These are phyloP conservation scores for Phocides pigmalion DNA, from an alignment of 1,140 invertebrate species.

Conservation along the genomic window DNA sequence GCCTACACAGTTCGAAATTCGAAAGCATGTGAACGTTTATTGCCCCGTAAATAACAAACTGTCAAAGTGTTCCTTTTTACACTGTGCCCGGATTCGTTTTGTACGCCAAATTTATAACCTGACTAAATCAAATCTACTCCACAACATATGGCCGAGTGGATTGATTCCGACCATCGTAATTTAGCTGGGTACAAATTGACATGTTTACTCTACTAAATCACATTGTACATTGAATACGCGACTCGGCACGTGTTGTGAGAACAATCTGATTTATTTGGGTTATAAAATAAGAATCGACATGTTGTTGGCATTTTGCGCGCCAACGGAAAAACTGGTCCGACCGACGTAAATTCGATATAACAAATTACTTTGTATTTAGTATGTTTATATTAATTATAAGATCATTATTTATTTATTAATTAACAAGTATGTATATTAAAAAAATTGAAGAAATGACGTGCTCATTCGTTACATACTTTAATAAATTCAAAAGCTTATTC, in stretches of 20 bases:
- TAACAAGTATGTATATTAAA: too few species aligned
- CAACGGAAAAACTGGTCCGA: conserved; percentile 1
- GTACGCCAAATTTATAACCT: conserved; percentile 60
- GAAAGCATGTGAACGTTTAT: conserved; percentile 29
- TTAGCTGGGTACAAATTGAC: conserved; percentile 56
- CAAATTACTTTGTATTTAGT: neutral
- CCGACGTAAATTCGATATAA: conserved; percentile 2
- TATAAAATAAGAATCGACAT: conserved; percentile 50
- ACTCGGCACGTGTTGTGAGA: conserved; percentile 34
- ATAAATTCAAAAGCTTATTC: too few species aligned
- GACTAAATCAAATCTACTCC: conserved; percentile 63
- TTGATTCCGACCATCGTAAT: conserved; percentile 49
- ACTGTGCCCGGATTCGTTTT: conserved; percentile 37
- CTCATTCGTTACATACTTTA: too few species aligned
- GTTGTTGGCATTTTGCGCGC: conserved; percentile 43
- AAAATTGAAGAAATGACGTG: too few species aligned
- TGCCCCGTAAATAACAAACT: conserved; percentile 31
- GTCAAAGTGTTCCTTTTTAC: conserved; percentile 26
- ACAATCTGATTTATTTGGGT: conserved; percentile 55
- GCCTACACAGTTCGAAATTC: conserved; percentile 36
- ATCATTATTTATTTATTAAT: too few species aligned
- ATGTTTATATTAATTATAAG: neutral
- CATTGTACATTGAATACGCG: conserved; percentile 39
- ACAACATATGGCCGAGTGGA: conserved; percentile 52
- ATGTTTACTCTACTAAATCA: conserved; percentile 62